Conservation (phyloP, 2,113 vertebrate genomes). For the Verasper variegatus region DNA sequence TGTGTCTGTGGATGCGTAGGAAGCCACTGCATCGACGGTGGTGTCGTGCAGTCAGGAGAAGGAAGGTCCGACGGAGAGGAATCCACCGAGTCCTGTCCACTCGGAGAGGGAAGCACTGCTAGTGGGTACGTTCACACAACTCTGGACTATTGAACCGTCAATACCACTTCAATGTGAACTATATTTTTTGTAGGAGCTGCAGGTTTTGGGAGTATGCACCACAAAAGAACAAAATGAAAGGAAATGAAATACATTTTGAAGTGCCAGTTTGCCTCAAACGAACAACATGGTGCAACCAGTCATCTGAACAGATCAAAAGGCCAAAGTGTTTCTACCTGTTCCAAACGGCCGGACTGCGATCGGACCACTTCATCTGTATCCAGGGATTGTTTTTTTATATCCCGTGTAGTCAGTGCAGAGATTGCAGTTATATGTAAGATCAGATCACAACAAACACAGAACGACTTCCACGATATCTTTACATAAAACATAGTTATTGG, state of each 20-base stretch:
- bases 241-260: too few species aligned
- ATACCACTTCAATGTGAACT: too few species aligned
- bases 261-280: too few species aligned
- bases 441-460: too few species aligned
- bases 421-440: too few species aligned
- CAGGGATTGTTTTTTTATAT: background rate
- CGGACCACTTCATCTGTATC: background rate
- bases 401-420: too few species aligned
- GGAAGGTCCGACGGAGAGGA: slow-evolving; percentile 86
- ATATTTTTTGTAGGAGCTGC: background rate
- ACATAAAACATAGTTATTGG: too few species aligned
- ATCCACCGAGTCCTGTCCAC: slow-evolving; percentile 84
- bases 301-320: background rate
- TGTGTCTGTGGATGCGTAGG: slow-evolving; percentile 72
- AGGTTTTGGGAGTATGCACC: too few species aligned
- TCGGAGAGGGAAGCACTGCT: slow-evolving; percentile 93
- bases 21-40: slow-evolving; percentile 71
- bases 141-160: background rate
- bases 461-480: too few species aligned
- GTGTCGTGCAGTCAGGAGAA: slow-evolving; percentile 91
- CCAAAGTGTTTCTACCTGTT: background rate
- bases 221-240: too few species aligned
- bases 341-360: background rate
- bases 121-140: slow-evolving; percentile 85
- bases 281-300: background rate